Evolutionary conservation across 2,888 invertebrate species (phyloP).

Genomic region (Drosophila recens): DNA sequence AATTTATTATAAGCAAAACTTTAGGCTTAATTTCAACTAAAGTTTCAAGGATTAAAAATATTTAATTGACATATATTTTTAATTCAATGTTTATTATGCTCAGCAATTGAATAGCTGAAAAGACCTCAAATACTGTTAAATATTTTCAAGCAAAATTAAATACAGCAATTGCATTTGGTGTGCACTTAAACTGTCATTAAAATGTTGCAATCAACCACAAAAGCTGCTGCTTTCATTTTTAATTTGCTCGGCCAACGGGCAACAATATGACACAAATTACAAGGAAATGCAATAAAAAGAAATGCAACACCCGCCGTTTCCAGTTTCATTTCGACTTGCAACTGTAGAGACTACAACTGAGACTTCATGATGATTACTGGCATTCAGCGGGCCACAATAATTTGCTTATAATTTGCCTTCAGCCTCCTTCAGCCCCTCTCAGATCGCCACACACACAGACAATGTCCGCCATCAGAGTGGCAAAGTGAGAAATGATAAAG

Average conservation of each 20-base stretch:
- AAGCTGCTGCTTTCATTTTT: conserved; percentile 57
- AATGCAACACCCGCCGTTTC: conserved; percentile 41
- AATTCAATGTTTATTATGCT: not conserved
- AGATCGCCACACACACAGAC: conserved; percentile 7
- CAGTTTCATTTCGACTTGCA: conserved; percentile 10
- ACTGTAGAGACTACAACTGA: conserved; percentile 9
- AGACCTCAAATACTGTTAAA: not conserved
- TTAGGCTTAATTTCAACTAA: not conserved
- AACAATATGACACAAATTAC: conserved; percentile 77
- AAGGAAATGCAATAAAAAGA: conserved; percentile 73
- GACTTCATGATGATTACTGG: conserved; percentile 64
- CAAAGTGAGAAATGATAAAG: conserved; percentile 68
- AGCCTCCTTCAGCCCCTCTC: not conserved
- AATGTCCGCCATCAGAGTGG: conserved; percentile 8
- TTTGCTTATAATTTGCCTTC: conserved; percentile 73
- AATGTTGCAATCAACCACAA: conserved; percentile 60
- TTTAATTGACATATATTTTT: not conserved
- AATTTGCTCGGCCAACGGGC: conserved; percentile 63
- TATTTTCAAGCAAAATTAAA: conserved; percentile 34
- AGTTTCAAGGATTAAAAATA: not conserved
- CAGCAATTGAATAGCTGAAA: not conserved
- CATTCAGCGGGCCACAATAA: conserved; percentile 70
- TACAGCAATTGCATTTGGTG: conserved; percentile 55
- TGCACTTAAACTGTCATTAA: conserved; percentile 72
- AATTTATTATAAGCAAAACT: too few relatives aligned